These are phyloP conservation scores for Tetraodon nigroviridis DNA, from an alignment of 2,113 vertebrate species.

Conservation along the genomic window DNA sequence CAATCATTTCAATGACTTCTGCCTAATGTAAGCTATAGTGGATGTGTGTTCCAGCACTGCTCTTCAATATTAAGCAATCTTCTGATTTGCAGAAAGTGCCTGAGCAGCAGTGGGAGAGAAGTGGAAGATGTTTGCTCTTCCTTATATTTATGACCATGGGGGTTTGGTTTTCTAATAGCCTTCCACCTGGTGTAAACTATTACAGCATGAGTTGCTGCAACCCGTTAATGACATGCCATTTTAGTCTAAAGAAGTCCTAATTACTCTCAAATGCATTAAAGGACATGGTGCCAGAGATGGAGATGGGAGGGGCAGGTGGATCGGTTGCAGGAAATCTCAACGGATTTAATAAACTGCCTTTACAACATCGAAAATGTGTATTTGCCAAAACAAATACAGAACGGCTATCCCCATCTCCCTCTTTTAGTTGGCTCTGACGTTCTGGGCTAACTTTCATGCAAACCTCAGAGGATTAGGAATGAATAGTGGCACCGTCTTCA, in stretches of 20 bases:
- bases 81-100: slow-evolving; percentile 28
- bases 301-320: slow-evolving; percentile 9
- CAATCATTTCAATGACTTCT: slow-evolving; percentile 4
- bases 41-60: slow-evolving; percentile 27
- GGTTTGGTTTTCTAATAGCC: slow-evolving; percentile 53
- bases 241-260: slow-evolving; percentile 52
- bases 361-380: slow-evolving; percentile 24
- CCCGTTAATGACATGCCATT: slow-evolving; percentile 60
- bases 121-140: slow-evolving; percentile 52
- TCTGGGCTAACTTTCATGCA: slow-evolving; percentile 47
- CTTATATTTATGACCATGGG: slow-evolving; percentile 50
- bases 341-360: slow-evolving; percentile 1
- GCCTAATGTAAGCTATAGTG: slow-evolving; percentile 1
- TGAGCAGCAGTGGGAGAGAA: slow-evolving; percentile 18
- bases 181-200: slow-evolving; percentile 55
- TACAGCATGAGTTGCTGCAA: slow-evolving; percentile 37
- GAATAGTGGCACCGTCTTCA: slow-evolving; percentile 39
- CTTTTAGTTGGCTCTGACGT: slow-evolving; percentile 18
- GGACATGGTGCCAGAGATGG: slow-evolving; percentile 39
- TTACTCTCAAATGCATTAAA: slow-evolving; percentile 49
- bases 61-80: slow-evolving; percentile 49
- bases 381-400: slow-evolving; percentile 29
- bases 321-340: neutral
- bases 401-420: slow-evolving; percentile 28
- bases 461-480: slow-evolving; percentile 54